Evolutionary conservation across 2,113 vertebrate species (phyloP), one percentile per base, ranked within the genome.

Genomic region (Stegostoma tigrinum): DNA sequence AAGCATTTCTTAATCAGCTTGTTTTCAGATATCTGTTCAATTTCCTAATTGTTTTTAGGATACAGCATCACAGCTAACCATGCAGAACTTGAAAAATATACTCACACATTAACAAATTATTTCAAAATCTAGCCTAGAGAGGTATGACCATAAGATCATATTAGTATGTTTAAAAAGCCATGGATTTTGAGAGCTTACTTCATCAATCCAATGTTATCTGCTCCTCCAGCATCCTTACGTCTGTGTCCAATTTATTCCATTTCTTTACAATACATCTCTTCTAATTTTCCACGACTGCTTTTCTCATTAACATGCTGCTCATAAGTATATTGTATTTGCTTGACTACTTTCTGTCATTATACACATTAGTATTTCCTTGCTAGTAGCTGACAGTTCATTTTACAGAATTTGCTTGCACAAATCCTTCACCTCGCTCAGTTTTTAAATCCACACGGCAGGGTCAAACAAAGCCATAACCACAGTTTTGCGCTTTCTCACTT

Each of bases 1-100:
- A 34, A 72, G 42, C 64, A 42, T 19, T 94, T 94, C 38, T 45
- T 95, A 30, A 24, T 68, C 4, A 61, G 27, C 52, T 34, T 61
- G 30, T 61, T 66, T 95, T 95, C 30, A 89, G 70, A 67, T 72
- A 42, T 30, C 38, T 12, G 34, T 48, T 95, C 34, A 95, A 72
- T 52, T 89, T 89, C 42, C 45, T 95, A 72, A 95, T 95, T 95
- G 67, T 95, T 48, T 95, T 95, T 42, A 95, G 42, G 42, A 48
- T 95, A 42, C 12, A 48, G 64, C 27, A 30, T 95, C 67, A 95
- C 66, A 48, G 93, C 38, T 45, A 72, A 68, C 38, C 86, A 27
- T 72, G 42, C 14, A 48, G 2, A 95, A 45, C 68, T 70, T 95
- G 23, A 45, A 30, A 48, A 48, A 72, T 42, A 30, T n/a, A 5